Base-by-base conservation (phyloP, 2,888 invertebrate genomes). In the Protophormia terraenovae region DNA sequence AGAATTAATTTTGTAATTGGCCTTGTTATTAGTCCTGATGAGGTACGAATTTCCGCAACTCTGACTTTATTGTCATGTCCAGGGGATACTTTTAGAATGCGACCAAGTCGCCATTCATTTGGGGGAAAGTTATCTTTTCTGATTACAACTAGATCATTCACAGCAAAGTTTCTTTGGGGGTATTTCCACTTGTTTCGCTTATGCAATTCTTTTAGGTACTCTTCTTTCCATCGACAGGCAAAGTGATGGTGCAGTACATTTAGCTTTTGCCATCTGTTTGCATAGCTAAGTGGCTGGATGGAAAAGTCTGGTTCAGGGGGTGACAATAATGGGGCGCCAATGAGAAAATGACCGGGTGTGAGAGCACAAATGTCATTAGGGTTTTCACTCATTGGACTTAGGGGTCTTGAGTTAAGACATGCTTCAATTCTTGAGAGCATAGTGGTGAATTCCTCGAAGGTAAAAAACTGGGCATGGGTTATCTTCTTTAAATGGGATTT, bases 101-200 rank as follows among this genome's bases (percentile, higher is more conserved):
- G 47, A 12, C 76, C 76, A 32, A 76, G 19, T 32, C 47, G 29
- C 66, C 66, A 55, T 4, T 69, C 32, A 12, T 14, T 69, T 12
- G 50, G 32, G 32, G 29, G 24, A 1, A 64, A 12, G 41, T 29
- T 24, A 41, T 50, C 66, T 1, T 22, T 8, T 7, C 16, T 12
- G 12, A 69, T 32, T 2, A 50, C 60, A 3, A 84, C 79, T 7
- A 76, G 16, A 64, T 79, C 78, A 16, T 72, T 45, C 1, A 78
- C 41, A 22, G 64, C 14, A 4, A 86, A 27, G 45, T 84, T 64
- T 10, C 19, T 41, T 19, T 81, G 66, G 10, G 77, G 78, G 22
- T 14, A 29, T 47, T 76, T 80, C 78, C 84, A 86, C 47, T 85
- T 85, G 27, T 67, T 73, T 10, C 83, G 75, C 38, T 86, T 85